Evolutionary conservation across 2,113 vertebrate genomes (phyloP), one percentile per base, ranked within the genome.

Genomic region (Paracanthobrama guichenoti): DNA sequence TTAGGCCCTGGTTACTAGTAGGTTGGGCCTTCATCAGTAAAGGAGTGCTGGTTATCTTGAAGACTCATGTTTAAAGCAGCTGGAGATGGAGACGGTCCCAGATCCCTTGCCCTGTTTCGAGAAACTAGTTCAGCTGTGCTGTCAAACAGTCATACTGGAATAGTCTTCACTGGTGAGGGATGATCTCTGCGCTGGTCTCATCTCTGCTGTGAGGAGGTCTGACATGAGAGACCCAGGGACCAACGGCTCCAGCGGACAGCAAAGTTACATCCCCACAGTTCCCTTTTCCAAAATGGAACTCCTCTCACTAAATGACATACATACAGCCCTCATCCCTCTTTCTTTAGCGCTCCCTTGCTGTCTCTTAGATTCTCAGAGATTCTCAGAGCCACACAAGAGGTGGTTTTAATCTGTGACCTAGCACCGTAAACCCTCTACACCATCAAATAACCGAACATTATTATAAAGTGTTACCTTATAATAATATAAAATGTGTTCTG

Each of bases 181-280:
- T 71, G 67, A 91, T 92, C 91, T 88, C 89, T 91, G 88, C 89
- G 90, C 89, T 86, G 90, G 91, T 93, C 93, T 92, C 93, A 92
- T 92, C 89, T 91, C 91, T 93, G 89, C 93, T 93, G 92, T 94
- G 92, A 94, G 74, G 89, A 93, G 88, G 89, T 83, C 90, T 94
- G 93, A 94, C 93, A 92, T 85, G 78, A 90, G 87, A 91, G 91
- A 90, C 91, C 92, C 88, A 69, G 94, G 92, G 94, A 94, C 87
- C 53, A 8, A 0, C 86, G 91, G 93, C 91, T 93, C 90, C 89
- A 91, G 89, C 92, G 93, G 93, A 94, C 93, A 94, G 88, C 94
- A 39, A 35, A 67, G 28, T 69, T 39, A n/a, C 67, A 42, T 71
- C 35, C 66, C 20, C 18, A 39, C 22, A 39, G 31, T 69, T 69